phyloP scores from a whole-genome alignment of 2,113 vertebrate genomes.

The Mormyrus iriodes region DNA sequence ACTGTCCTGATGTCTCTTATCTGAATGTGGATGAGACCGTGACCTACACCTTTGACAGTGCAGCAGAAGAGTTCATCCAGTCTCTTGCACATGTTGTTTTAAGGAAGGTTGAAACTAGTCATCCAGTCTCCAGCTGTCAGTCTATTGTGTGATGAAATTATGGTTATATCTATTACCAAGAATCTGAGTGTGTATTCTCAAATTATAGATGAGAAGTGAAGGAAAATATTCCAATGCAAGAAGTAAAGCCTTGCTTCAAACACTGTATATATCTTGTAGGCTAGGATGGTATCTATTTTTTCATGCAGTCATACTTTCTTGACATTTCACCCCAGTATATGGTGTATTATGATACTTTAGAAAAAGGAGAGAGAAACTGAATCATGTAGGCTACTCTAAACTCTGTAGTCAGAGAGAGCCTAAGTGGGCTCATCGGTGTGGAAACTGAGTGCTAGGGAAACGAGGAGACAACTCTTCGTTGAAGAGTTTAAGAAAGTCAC shows the following conservation, averaged over 20 bases:
- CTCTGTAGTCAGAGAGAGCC: neutral
- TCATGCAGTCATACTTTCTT: neutral
- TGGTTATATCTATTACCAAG: neutral
- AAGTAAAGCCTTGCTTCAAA: neutral
- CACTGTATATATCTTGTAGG: neutral
- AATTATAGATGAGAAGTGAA: neutral
- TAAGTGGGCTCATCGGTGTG: neutral
- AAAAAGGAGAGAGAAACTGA: too few relatives aligned
- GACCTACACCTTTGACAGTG: neutral
- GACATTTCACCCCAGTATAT: neutral
- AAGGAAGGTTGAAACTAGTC: neutral
- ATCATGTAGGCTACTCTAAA: neutral
- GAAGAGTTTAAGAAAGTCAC: neutral
- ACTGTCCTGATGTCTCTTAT: neutral
- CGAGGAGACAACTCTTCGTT: neutral
- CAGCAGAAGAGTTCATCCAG: neutral
- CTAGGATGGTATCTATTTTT: neutral
- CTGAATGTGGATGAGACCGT: neutral
- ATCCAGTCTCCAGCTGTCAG: neutral
- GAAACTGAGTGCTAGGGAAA: neutral
- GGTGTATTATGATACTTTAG: neutral
- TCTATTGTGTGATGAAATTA: neutral
- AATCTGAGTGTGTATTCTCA: neutral
- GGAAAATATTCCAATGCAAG: neutral
- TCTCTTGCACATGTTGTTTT: neutral